Base-by-base conservation (phyloP, 2,113 vertebrate genomes). In the Noturus placidus region DNA sequence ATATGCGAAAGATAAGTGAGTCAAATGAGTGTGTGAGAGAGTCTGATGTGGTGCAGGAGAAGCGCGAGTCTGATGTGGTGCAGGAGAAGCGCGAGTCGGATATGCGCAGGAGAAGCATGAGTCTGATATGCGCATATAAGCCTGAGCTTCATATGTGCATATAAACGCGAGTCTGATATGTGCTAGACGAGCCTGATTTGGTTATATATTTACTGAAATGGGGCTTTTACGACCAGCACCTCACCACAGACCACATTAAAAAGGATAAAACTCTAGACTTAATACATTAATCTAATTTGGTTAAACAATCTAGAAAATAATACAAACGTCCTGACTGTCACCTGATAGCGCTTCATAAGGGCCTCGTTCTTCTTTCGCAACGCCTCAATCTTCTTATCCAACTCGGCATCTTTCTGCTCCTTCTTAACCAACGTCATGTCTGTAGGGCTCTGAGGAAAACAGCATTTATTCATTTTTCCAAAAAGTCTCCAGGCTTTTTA, bases 341-440 rank as follows among this genome's bases (percentile, higher is more conserved):
- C 98, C 96, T 98, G 97, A 92, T 99, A 97, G 91, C 98, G 96
- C 90, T 96, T 97, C 90, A 98, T 96, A 9, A 99, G 96, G 0
- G 95, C 97, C 92, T 98, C 96, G 0, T 99, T 99, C 93, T 99
- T 99, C 91, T 97, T 97, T 82, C 97, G 94, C 87, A 99, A 94
- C 84, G 98, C 98, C 90, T 97, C 91, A 19, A 99, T 99, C 92
- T 97, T 98, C 91, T 96, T 97, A 90, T 99, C 97, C 6, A 99
- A 94, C 87, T 99, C 97, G 2, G 96, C 94, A 87, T 99, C 97
- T 86, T 96, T 97, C 87, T 97, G 96, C 72, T 97, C 95, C 85
- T 97, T 97, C 92, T 94, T 96, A 91, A 94, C 95, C 88, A 96
- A 82, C 86, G 95, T 92, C 6, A 94, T 92, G 10, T 96, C 95